These are phyloP conservation scores for Cyprinodon tularosa DNA, from an alignment of 2,113 vertebrate species.

Conservation along the genomic window DNA sequence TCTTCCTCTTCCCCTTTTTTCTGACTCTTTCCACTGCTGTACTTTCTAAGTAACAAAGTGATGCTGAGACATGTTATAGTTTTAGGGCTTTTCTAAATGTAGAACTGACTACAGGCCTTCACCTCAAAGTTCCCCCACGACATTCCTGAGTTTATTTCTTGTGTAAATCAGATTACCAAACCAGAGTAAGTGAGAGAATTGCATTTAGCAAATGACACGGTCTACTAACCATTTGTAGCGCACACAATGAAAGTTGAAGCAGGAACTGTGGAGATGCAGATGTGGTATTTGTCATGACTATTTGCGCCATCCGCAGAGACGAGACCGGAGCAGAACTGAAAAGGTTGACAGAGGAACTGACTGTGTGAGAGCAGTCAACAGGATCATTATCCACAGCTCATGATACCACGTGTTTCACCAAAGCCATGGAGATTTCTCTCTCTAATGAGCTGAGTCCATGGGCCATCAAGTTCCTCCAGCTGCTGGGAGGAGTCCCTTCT, in stretches of 20 bases:
- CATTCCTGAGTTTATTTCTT: too few species aligned
- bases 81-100: too few species aligned
- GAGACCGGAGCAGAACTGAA: constrained; percentile 41
- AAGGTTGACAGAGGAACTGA: constrained; percentile 47
- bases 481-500: constrained; percentile 28
- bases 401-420: constrained; percentile 57
- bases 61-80: too few species aligned
- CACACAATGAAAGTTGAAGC: constrained; percentile 14
- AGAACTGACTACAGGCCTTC: too few species aligned
- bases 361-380: constrained; percentile 45
- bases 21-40: too few species aligned
- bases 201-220: constrained; percentile 19
- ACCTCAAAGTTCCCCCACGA: too few species aligned
- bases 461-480: constrained; percentile 42
- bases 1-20: too few species aligned
- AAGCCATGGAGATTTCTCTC: constrained; percentile 64
- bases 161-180: too few species aligned
- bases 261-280: constrained; percentile 47
- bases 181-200: constrained; percentile 1
- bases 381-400: constrained; percentile 44
- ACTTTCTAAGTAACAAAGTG: too few species aligned
- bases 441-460: constrained; percentile 46
- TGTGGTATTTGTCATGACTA: constrained; percentile 40
- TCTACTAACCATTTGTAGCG: constrained; percentile 7
- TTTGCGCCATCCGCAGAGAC: constrained; percentile 29